A percentile compares a stretch with the other conserved stretches of the same genome.
phyloP scores from a whole-genome alignment of 2,797 vertebrate species.

The Premnoplex brunnescens region DNA sequence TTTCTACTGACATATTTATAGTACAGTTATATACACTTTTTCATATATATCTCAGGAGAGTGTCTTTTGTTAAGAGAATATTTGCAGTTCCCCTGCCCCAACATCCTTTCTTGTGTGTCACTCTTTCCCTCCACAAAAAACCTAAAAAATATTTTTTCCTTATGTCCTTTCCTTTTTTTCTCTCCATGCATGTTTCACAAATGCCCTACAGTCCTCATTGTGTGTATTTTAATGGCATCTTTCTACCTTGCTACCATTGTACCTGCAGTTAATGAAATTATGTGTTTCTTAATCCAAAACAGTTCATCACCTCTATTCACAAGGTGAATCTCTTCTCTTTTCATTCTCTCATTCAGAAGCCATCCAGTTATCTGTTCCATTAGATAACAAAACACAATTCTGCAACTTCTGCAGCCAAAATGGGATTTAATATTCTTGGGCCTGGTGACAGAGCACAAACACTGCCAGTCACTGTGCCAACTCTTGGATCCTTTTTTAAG shows the following conservation, averaged over 20 bases:
- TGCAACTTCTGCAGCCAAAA: conserved; percentile 35
- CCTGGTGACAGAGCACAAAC: conserved; percentile 2
- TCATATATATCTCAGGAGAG: too few relatives aligned
- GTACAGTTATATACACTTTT: neutral
- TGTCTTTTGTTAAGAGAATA: neutral
- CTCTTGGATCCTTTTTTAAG: neutral
- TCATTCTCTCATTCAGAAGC: neutral
- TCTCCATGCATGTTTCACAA: neutral
- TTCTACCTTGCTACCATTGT: neutral
- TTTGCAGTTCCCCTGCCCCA: neutral
- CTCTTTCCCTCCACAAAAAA: fast-evolving
- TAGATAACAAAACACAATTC: conserved; percentile 46
- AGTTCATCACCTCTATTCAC: neutral
- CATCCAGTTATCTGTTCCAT: conserved; percentile 21
- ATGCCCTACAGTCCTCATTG: neutral
- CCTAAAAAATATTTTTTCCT: neutral
- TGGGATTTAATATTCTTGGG: conserved; percentile 30
- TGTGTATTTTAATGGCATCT: neutral
- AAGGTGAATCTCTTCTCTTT: neutral
- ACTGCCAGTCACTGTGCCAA: neutral
- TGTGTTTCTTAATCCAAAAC: neutral
- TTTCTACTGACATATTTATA: neutral
- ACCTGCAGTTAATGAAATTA: neutral
- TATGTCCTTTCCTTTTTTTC: neutral
- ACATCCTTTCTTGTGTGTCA: fast-evolving